Percentiles rank a stretch among this genome's conserved stretches.
Conservation (phyloP, 2,797 vertebrate genomes). For the Rhinogobio ventralis region DNA sequence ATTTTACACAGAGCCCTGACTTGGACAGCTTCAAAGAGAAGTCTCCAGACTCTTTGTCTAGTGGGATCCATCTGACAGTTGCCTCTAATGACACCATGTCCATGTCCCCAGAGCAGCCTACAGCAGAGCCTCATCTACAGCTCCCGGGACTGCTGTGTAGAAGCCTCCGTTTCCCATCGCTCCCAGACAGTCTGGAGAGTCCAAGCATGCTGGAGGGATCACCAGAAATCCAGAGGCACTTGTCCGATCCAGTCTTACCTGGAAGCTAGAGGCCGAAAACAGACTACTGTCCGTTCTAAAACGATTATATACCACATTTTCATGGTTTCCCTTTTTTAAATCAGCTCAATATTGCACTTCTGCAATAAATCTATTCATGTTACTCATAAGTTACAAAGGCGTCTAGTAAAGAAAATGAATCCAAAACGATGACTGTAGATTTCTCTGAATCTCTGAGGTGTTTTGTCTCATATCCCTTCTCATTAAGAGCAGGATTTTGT, state of each 20-base stretch:
- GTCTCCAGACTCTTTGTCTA: constrained; percentile 82
- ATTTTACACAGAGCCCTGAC: constrained; percentile 77
- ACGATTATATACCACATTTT: neutral
- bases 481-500: constrained; percentile 32
- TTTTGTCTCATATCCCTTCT: constrained; percentile 59
- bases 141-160: constrained; percentile 74
- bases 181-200: constrained; percentile 88
- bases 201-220: constrained; percentile 64
- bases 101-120: constrained; percentile 70
- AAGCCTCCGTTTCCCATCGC: constrained; percentile 87
- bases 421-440: constrained; percentile 13
- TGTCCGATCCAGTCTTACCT: constrained; percentile 87
- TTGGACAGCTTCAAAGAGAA: constrained; percentile 76
- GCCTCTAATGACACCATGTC: constrained; percentile 78
- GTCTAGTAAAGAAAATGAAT: constrained; percentile 1
- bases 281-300: neutral
- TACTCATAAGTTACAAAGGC: constrained; percentile 8
- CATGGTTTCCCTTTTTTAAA: constrained; percentile 18
- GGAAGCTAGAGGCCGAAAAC: constrained; percentile 79
- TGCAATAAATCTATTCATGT: constrained; percentile 7
- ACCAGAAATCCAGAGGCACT: constrained; percentile 88
- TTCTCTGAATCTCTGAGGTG: constrained; percentile 19
- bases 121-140: constrained; percentile 46
- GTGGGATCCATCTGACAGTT: constrained; percentile 74
- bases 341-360: constrained; percentile 14